Evolutionary conservation across 1,140 invertebrate species (phyloP).

Genomic region (Psix sp.): DNA sequence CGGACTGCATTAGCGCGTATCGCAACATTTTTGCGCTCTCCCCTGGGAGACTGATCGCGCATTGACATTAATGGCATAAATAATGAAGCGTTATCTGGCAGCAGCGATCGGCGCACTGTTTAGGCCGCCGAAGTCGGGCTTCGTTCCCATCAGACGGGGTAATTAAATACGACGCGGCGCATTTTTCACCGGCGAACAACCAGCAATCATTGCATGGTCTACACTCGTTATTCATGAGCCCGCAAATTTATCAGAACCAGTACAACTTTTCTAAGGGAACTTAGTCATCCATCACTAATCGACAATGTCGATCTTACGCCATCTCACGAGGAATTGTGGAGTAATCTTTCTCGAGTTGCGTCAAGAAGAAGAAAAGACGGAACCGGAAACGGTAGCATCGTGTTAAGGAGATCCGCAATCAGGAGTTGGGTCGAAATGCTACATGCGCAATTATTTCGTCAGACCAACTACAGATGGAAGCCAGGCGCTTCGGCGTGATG

Average conservation of each 20-base stretch:
- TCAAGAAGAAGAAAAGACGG: too few species aligned
- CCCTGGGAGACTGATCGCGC: too few species aligned
- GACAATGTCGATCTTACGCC: neutral
- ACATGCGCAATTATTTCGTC: slow-evolving; percentile 4
- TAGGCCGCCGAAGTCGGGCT: neutral
- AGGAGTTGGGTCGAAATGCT: slow-evolving; percentile 33
- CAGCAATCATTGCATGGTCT: slow-evolving; percentile 21
- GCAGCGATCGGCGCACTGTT: neutral
- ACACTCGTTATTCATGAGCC: slow-evolving; percentile 30
- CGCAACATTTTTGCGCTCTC: too few species aligned
- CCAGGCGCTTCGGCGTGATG: slow-evolving; percentile 47
- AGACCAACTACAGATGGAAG: slow-evolving; percentile 31
- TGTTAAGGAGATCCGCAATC: too few species aligned
- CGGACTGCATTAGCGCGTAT: slow-evolving; percentile 2
- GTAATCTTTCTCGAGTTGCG: too few species aligned
- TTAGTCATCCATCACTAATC: slow-evolving; percentile 21
- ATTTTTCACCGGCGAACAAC: slow-evolving; percentile 29
- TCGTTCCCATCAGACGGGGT: slow-evolving; percentile 1
- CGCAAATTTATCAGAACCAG: slow-evolving; percentile 41
- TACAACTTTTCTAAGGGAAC: neutral
- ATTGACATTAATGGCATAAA: slow-evolving; percentile 12
- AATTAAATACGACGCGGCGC: slow-evolving; percentile 19
- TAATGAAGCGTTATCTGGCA: slow-evolving; percentile 1
- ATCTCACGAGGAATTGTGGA: too few species aligned
- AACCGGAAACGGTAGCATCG: too few species aligned